These are phyloP conservation scores for Xenentodon cancila DNA, from an alignment of 2,797 vertebrate genomes.

Conservation along the genomic window DNA sequence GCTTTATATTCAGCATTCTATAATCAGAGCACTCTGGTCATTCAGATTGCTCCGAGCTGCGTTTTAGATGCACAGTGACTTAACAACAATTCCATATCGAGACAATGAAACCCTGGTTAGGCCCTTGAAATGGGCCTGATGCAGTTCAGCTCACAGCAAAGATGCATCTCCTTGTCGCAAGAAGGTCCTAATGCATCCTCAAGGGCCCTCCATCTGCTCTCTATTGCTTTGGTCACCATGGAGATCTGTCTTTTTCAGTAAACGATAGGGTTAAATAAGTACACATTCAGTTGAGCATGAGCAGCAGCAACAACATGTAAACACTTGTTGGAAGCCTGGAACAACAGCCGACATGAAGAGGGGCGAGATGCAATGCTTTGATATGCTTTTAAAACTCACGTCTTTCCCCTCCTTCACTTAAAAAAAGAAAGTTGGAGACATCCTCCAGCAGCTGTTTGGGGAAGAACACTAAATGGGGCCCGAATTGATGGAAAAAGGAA, in stretches of 20 bases:
- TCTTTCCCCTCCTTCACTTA: conserved; percentile 43
- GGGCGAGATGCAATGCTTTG: conserved; percentile 55
- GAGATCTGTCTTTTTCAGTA: conserved; percentile 68
- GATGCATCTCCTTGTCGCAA: conserved; percentile 54
- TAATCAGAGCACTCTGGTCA: conserved; percentile 6
- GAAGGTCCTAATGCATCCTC: conserved; percentile 76
- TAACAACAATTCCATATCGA: conserved; percentile 12
- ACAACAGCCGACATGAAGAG: conserved; percentile 54
- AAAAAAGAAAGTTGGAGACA: conserved; percentile 42
- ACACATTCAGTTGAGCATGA: conserved; percentile 57
- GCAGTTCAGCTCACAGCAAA: conserved; percentile 57
- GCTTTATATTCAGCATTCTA: conserved; percentile 5
- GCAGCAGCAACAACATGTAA: conserved; percentile 69
- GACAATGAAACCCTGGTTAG: conserved; percentile 27
- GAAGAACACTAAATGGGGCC: conserved; percentile 61
- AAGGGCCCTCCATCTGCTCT: conserved; percentile 70
- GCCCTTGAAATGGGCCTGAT: conserved; percentile 38
- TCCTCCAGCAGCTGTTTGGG: conserved; percentile 54
- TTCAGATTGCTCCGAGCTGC: conserved; percentile 11
- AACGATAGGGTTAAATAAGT: conserved; percentile 70
- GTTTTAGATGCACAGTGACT: conserved; percentile 15
- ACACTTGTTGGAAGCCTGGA: conserved; percentile 68
- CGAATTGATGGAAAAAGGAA: conserved; percentile 60
- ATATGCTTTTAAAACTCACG: conserved; percentile 74
- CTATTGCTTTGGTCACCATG: conserved; percentile 65